These are phyloP conservation scores for Alosa alosa DNA, from an alignment of 2,113 vertebrate species.

Conservation along the genomic window DNA sequence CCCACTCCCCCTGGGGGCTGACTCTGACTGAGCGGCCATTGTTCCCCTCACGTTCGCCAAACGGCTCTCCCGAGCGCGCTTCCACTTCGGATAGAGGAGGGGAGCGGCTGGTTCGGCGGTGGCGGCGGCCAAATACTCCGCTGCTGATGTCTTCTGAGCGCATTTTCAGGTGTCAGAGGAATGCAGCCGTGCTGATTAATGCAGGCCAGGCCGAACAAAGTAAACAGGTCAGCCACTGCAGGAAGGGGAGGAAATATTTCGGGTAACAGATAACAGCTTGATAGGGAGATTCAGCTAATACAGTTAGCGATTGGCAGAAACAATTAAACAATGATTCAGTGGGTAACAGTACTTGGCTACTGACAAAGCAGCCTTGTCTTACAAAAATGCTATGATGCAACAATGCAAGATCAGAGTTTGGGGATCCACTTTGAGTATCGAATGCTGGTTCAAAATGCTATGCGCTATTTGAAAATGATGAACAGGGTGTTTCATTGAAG, in stretches of 20 bases:
- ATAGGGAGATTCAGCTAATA: slow-evolving; percentile 4
- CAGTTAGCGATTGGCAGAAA: background rate
- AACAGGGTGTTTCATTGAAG: background rate
- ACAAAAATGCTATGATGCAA: background rate
- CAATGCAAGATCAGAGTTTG: background rate
- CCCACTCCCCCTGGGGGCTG: slow-evolving; percentile 26
- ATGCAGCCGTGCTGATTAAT: background rate
- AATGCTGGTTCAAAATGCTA: background rate
- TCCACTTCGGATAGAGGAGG: background rate
- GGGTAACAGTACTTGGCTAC: background rate
- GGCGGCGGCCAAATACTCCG: background rate
- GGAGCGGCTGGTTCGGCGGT: background rate
- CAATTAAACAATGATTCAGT: background rate
- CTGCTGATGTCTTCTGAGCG: background rate
- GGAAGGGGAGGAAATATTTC: slow-evolving; percentile 4
- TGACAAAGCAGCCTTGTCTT: background rate
- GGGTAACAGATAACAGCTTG: background rate
- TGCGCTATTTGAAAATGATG: background rate
- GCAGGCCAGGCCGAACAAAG: background rate
- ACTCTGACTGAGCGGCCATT: slow-evolving; percentile 28
- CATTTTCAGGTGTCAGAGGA: background rate
- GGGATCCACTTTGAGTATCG: background rate
- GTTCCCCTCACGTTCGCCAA: slow-evolving; percentile 20
- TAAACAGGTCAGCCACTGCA: background rate
- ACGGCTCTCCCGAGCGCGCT: background rate